A percentile compares a stretch with the other conserved stretches of the same genome.
Evolutionary conservation across 1,140 invertebrate species (phyloP).

Genomic region (Drosophila orena): DNA sequence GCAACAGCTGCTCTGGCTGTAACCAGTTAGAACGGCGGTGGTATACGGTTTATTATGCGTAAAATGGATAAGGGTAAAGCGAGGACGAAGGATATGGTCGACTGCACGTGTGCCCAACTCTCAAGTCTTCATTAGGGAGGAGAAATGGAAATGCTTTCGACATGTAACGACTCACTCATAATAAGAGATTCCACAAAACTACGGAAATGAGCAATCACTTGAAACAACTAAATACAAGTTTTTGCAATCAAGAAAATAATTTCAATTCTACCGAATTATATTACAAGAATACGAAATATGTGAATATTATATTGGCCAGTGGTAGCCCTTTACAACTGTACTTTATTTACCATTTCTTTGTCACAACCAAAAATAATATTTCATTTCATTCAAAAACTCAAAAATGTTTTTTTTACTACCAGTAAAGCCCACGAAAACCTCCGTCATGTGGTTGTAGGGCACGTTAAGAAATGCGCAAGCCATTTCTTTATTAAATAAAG

Average conservation of each 20-base stretch:
- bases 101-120: background rate
- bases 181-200: no score
- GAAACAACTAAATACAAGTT: no score
- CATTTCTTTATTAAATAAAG: conserved; percentile 80
- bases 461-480: conserved; percentile 57
- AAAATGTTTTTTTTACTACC: background rate
- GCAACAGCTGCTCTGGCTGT: conserved; percentile 62
- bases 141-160: no score
- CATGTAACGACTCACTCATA: no score
- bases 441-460: conserved; percentile 17
- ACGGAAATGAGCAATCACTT: no score
- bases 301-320: no score
- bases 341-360: no score
- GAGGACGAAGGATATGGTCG: background rate
- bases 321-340: no score
- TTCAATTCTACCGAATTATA: no score
- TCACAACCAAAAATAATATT: background rate
- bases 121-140: background rate
- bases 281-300: no score
- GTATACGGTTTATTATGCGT: conserved; percentile 59
- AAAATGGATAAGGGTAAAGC: conserved; percentile 18
- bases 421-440: background rate
- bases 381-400: background rate
- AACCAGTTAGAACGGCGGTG: conserved; percentile 35
- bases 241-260: no score